phyloP scores from a whole-genome alignment of 2,113 vertebrate genomes.

The Marmota flaviventris region DNA sequence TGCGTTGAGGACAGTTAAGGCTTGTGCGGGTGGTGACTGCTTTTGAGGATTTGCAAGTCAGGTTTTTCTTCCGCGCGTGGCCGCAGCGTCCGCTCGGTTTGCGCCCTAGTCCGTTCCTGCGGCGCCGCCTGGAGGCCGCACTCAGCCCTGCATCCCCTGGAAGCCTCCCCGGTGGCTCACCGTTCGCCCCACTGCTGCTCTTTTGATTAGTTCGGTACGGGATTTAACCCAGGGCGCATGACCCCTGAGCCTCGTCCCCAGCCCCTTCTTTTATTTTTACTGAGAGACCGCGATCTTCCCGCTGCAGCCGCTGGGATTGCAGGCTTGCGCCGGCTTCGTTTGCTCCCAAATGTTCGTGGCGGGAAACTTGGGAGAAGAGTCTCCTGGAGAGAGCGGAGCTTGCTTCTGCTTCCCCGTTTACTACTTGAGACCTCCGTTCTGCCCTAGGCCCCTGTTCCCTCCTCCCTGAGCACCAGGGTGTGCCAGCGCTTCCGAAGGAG shows the following conservation, averaged over 20 bases:
- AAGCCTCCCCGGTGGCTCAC: neutral
- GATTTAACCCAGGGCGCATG: too few relatives aligned
- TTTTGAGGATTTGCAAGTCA: neutral
- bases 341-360: neutral
- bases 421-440: neutral
- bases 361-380: neutral
- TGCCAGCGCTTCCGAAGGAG: neutral
- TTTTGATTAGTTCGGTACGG: too few relatives aligned
- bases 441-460: neutral
- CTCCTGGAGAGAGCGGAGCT: neutral
- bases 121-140: slow-evolving; percentile 47
- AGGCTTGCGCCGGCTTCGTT: too few relatives aligned
- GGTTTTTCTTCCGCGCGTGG: neutral
- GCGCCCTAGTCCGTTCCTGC: neutral
- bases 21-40: neutral
- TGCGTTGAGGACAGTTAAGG: neutral
- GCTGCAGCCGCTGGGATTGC: too few relatives aligned
- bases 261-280: too few relatives aligned
- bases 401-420: neutral
- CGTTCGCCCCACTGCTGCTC: neutral
- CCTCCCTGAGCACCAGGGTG: too few relatives aligned
- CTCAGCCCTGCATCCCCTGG: neutral
- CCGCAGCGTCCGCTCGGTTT: fast-evolving
- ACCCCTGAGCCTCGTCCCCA: too few relatives aligned
- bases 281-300: too few relatives aligned